A percentile compares a stretch with the other conserved stretches of the same genome.
Conservation (phyloP, 2,113 vertebrate genomes). For the Collichthys lucidus region DNA sequence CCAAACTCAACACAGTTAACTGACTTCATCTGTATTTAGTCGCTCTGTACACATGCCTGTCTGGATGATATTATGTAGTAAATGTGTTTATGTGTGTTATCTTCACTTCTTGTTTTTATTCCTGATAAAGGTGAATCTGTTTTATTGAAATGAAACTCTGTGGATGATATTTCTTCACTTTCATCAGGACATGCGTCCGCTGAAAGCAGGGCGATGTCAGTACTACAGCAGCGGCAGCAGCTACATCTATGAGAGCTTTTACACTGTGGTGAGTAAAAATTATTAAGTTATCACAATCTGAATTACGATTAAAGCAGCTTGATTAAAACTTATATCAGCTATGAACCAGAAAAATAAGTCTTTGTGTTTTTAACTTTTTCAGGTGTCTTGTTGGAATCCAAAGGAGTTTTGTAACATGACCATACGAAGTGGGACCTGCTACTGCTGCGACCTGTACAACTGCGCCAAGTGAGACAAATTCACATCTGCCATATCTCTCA, state of each 20-base stretch:
- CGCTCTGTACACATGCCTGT: background rate
- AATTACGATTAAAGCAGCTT: background rate
- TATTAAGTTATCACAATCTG: background rate
- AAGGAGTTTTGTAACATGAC: slow-evolving; percentile 77
- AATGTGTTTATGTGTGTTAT: background rate
- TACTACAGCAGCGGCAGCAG: slow-evolving; percentile 80
- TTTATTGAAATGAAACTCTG: background rate
- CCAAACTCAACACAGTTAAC: background rate
- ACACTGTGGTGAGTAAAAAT: slow-evolving; percentile 69
- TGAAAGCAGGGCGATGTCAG: slow-evolving; percentile 80
- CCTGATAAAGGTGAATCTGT: background rate
- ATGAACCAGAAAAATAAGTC: no score
- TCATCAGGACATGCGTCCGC: slow-evolving; percentile 80
- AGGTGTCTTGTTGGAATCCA: slow-evolving; percentile 80
- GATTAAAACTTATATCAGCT: background rate
- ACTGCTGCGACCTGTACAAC: slow-evolving; percentile 85
- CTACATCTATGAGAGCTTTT: slow-evolving; percentile 82
- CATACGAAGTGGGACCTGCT: slow-evolving; percentile 82
- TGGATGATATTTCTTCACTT: slow-evolving; percentile 9
- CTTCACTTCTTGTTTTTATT: background rate
- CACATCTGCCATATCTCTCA: background rate
- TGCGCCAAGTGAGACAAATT: slow-evolving; percentile 81
- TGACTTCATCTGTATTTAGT: background rate
- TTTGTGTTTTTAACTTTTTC: background rate
- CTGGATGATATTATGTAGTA: background rate